A percentile compares a stretch with the other conserved stretches of the same genome.
phyloP scores from a whole-genome alignment of 2,888 invertebrate species.

The Epistrophella euchroma region DNA sequence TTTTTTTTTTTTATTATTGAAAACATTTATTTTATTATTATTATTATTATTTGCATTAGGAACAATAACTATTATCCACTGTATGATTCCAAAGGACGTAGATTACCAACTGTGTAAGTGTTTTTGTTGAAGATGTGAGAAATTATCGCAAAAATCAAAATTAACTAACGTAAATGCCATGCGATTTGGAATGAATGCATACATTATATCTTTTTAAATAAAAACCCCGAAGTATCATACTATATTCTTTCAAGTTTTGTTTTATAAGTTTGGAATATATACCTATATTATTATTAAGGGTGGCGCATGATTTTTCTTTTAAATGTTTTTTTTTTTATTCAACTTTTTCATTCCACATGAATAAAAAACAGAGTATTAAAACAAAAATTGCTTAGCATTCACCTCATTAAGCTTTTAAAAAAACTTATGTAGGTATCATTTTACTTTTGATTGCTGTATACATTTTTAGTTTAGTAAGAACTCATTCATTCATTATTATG shows the following conservation, averaged over 20 bases:
- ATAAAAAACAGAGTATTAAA: too few relatives aligned
- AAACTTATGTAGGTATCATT: too few relatives aligned
- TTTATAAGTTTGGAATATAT: background rate
- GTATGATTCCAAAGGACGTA: slow-evolving; percentile 84
- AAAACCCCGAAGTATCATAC: slow-evolving; percentile 24
- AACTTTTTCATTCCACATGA: too few relatives aligned
- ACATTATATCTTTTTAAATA: background rate
- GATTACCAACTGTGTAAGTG: slow-evolving; percentile 83
- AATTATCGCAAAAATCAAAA: slow-evolving; percentile 44
- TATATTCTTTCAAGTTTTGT: slow-evolving; percentile 30
- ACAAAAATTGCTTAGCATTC: too few relatives aligned
- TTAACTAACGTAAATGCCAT: slow-evolving; percentile 63
- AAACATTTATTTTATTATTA: slow-evolving; percentile 72
- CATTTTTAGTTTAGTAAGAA: too few relatives aligned
- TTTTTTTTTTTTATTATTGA: slow-evolving; percentile 46
- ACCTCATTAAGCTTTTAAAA: too few relatives aligned
- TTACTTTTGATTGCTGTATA: too few relatives aligned
- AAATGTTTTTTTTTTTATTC: too few relatives aligned
- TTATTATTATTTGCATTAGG: slow-evolving; percentile 79
- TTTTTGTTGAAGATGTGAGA: slow-evolving; percentile 66
- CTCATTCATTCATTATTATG: too few relatives aligned
- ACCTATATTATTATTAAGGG: background rate
- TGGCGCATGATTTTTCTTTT: slow-evolving; percentile 42
- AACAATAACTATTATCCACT: slow-evolving; percentile 83
- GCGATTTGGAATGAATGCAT: slow-evolving; percentile 69